Base-by-base conservation (phyloP, 2,113 vertebrate species). In the Hipposideros armiger region DNA sequence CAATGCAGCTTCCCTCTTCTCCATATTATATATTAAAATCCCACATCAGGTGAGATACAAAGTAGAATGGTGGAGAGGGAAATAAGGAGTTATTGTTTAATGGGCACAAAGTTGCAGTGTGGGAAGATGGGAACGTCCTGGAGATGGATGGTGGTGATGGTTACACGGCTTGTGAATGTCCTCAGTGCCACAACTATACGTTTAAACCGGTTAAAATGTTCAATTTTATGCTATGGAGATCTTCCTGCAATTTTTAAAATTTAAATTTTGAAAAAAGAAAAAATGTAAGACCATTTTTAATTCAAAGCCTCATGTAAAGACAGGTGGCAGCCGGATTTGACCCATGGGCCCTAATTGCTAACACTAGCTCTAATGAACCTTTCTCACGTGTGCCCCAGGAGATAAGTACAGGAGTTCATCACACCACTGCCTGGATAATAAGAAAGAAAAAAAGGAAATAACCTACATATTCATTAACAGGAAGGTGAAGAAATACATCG, bases 381-480 rank as follows among this genome's bases (percentile, higher is more conserved):
- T 22, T 82, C 83, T 87, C n/a, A n/a, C n/a, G 2, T 10, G 20
- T 78, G 50, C 32, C 86, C 58, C 58, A 40, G 69, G 72, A 64
- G 36, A 30, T 19, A 54, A 36, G 58, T 9, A 64, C 28, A 40
- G 22, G 50, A 84, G 81, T 45, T 70, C 50, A 73, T 81, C 50
- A 88, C 47, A 76, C 32, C 70, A 64, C 24, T 70, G n/a, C 54
- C 69, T 67, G 26, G 30, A n/a, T 42, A 54, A 14, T 87, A 11
- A 45, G 52, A 32, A 80, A 47, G 11, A 58, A 26, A 56, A 24
- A 42, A 54, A 66, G 58, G 45, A 85, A 77, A 52, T 32, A 60
- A 40, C 19, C 67, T 96, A 64, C 91, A 87, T 69, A 87, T 62
- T 80, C 45, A 91, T 80, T 74, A 90, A 73, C 20, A 70, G 56